Conservation (phyloP, 2,797 vertebrate species). For the Mycteria americana region DNA sequence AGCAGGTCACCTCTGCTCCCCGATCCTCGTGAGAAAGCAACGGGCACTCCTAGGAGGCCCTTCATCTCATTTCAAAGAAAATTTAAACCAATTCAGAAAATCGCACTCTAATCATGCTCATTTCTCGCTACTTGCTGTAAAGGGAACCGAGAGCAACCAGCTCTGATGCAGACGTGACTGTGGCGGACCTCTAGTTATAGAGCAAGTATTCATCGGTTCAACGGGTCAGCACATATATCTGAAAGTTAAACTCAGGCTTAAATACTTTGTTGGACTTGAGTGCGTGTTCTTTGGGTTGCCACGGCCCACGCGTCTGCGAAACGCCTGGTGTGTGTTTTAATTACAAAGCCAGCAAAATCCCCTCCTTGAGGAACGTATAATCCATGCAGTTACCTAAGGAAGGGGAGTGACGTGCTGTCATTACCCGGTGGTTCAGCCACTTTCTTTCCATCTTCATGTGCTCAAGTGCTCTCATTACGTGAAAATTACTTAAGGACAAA, state of each 20-base stretch:
- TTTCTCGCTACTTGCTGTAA: neutral
- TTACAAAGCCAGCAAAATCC: neutral
- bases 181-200: neutral
- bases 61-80: neutral
- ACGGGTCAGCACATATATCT: fast-evolving
- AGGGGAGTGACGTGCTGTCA: neutral
- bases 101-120: neutral
- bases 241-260: neutral
- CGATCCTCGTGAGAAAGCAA: neutral
- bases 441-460: neutral
- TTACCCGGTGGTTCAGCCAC: neutral
- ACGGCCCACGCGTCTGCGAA: fast-evolving
- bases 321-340: neutral
- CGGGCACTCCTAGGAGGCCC: neutral
- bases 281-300: neutral
- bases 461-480: neutral
- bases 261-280: neutral
- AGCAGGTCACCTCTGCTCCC: neutral
- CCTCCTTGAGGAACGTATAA: neutral
- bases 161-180: neutral
- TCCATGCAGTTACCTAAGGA: neutral
- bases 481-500: neutral
- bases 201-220: neutral
- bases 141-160: neutral
- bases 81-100: neutral